Evolutionary conservation across 1,140 invertebrate genomes (phyloP), one percentile per base, ranked within the genome.

Genomic region (Metaphire vulgaris): DNA sequence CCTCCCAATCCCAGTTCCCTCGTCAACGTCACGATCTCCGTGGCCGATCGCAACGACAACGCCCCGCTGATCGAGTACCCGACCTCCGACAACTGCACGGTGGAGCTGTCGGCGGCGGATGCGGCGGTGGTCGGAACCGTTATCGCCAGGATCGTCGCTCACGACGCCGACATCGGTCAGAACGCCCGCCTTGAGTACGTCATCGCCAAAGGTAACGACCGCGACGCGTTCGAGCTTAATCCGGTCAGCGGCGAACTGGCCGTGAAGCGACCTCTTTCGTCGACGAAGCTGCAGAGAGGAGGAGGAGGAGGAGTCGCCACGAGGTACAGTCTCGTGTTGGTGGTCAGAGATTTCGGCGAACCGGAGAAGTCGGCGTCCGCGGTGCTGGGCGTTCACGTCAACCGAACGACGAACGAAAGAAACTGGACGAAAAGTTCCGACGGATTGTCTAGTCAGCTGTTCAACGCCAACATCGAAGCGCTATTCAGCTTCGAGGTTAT

Each of bases 11-110:
- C 29, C n/a, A 34, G 26, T 34, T 30, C 41, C n/a, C 31, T 71
- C 41, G 77, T 68, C 1, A 74, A 33, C 26, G 69, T 78, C 2
- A 74, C 73, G 31, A 69, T 78, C 12, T 74, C 31, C 65, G 77
- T 78, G 28, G 68, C 69, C 32, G 77, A 78, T 32, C 28, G 30
- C 16, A 78, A 78, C 74, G 77, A 78, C 65, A 78, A 78, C 41
- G 73, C 77, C 28, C 77, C 77, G 2, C 21, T 66, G 28, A 78
- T 78, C 33, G 28, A 14, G 1, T 78, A 70, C 33, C 77, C 77
- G 2, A 31, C 33, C 6, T n/a, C 69, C 12, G 28, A 30, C 31
- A 76, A 78, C 33, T 30, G 73, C 31, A 64, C 68, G 21, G 28
- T 64, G 29, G 28, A 74, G 28, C 21, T 69, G 0, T 28, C 72